A percentile compares a stretch with the other conserved stretches of the same genome.
phyloP scores from a whole-genome alignment of 2,888 invertebrate genomes.

The Apotomis capreana region DNA sequence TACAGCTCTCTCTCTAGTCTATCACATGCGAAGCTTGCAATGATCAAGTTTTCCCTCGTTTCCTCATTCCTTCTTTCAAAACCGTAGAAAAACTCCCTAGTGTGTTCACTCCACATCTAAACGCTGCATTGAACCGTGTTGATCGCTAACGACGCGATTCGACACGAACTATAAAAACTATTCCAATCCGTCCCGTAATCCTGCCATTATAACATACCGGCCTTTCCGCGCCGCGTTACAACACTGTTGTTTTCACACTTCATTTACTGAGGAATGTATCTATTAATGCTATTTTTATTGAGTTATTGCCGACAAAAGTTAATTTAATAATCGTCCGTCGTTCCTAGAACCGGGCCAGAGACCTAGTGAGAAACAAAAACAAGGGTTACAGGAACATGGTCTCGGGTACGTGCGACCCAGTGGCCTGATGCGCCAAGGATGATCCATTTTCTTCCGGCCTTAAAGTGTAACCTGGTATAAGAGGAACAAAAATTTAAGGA shows the following conservation, averaged over 20 bases:
- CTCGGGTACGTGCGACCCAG: too few species aligned
- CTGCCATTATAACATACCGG: constrained; percentile 37
- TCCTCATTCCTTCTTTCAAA: constrained; percentile 13
- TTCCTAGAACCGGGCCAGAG: neutral
- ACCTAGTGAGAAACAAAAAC: neutral
- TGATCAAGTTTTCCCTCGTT: neutral
- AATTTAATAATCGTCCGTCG: constrained; percentile 5
- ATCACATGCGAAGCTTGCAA: too few species aligned
- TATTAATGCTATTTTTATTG: constrained; percentile 34
- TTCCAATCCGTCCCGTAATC: constrained; percentile 60
- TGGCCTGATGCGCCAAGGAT: too few species aligned
- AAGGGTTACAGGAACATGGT: too few species aligned
- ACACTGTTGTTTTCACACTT: constrained; percentile 41
- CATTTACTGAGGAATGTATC: constrained; percentile 33
- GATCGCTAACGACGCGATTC: constrained; percentile 73
- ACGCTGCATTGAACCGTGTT: constrained; percentile 69
- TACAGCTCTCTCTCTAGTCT: too few species aligned
- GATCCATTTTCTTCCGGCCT: too few species aligned
- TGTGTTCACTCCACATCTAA: constrained; percentile 26
- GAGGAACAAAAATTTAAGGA: too few species aligned
- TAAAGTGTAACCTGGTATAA: too few species aligned
- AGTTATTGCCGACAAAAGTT: constrained; percentile 30
- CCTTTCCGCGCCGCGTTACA: constrained; percentile 22
- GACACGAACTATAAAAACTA: constrained; percentile 73
- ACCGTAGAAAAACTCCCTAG: constrained; percentile 22